A percentile compares a stretch with the other conserved stretches of the same genome.
Evolutionary conservation across 1,140 invertebrate species (phyloP).

Genomic region (Chionoecetes opilio): DNA sequence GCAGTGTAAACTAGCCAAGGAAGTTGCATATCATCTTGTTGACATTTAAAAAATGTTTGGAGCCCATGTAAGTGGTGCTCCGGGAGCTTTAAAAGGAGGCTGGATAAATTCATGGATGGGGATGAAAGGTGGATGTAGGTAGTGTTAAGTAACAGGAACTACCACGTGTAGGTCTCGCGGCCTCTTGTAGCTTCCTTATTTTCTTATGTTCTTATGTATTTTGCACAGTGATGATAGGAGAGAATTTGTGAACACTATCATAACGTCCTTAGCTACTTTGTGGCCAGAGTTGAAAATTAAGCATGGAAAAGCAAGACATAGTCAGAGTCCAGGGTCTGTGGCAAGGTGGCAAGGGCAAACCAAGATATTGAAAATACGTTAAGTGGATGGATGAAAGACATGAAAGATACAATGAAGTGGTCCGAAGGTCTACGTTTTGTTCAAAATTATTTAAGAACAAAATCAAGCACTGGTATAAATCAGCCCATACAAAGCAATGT

Average conservation of each 20-base stretch:
- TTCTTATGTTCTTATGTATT: no score
- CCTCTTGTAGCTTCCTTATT: no score
- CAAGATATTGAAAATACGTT: conserved; percentile 33
- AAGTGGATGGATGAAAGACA: conserved; percentile 43
- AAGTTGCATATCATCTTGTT: conserved; percentile 31
- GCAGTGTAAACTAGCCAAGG: neutral
- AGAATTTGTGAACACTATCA: conserved; percentile 42
- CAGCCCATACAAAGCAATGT: conserved; percentile 40
- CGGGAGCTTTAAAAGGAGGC: no score
- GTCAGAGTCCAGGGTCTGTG: neutral
- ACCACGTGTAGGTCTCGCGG: no score
- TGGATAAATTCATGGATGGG: no score
- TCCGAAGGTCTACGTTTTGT: neutral
- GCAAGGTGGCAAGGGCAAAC: conserved; percentile 33
- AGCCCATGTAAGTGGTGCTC: no score
- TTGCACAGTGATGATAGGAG: conserved; percentile 37
- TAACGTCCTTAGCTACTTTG: neutral
- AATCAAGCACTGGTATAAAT: conserved; percentile 33
- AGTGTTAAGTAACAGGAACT: no score
- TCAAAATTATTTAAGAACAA: neutral
- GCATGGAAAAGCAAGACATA: conserved; percentile 32
- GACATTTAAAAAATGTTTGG: neutral
- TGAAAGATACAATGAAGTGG: conserved; percentile 12
- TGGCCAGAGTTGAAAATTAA: neutral
- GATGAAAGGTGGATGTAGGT: no score